phyloP scores from a whole-genome alignment of 1,140 invertebrate genomes.

The Sycobia sp. region DNA sequence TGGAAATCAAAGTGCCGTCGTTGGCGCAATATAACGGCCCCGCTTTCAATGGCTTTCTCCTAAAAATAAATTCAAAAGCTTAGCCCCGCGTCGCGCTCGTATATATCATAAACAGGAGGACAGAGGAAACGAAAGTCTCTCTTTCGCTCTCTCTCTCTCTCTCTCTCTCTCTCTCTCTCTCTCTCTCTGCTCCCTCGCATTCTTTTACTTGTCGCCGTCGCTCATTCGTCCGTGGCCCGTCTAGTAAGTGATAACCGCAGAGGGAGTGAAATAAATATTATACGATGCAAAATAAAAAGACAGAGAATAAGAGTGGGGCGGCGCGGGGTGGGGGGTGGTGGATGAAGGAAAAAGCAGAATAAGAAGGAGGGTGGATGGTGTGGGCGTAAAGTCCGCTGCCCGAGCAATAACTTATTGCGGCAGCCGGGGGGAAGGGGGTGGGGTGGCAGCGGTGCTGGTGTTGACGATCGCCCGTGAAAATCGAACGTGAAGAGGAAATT shows the following conservation, averaged over 20 bases:
- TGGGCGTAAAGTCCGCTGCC: slow-evolving; percentile 33
- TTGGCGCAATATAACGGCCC: slow-evolving; percentile 19
- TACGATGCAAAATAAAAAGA: slow-evolving; percentile 44
- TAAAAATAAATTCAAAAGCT: slow-evolving; percentile 35
- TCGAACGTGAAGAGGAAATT: slow-evolving; percentile 56
- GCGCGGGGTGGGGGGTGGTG: not conserved
- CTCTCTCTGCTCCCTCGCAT: no score
- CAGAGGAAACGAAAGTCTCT: slow-evolving; percentile 8
- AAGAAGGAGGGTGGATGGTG: slow-evolving; percentile 27
- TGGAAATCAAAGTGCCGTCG: slow-evolving; percentile 27
- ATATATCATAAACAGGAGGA: slow-evolving; percentile 25
- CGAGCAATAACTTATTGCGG: slow-evolving; percentile 49
- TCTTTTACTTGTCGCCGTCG: no score
- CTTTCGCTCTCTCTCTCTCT: not conserved
- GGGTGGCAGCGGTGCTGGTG: slow-evolving; percentile 34
- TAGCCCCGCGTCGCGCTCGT: slow-evolving; percentile 17
- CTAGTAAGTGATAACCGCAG: slow-evolving; percentile 50
- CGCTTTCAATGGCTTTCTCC: slow-evolving; percentile 14
- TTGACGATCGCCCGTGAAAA: slow-evolving; percentile 49
- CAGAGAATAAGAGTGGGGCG: slow-evolving; percentile 34
- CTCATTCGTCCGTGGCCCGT: slow-evolving; percentile 22
- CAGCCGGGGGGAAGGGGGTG: no score
- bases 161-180: no score
- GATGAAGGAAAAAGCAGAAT: slow-evolving; percentile 4
- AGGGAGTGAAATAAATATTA: slow-evolving; percentile 54